Evolutionary conservation across 2,797 vertebrate species (phyloP).

Genomic region (Pitangus sulphuratus): DNA sequence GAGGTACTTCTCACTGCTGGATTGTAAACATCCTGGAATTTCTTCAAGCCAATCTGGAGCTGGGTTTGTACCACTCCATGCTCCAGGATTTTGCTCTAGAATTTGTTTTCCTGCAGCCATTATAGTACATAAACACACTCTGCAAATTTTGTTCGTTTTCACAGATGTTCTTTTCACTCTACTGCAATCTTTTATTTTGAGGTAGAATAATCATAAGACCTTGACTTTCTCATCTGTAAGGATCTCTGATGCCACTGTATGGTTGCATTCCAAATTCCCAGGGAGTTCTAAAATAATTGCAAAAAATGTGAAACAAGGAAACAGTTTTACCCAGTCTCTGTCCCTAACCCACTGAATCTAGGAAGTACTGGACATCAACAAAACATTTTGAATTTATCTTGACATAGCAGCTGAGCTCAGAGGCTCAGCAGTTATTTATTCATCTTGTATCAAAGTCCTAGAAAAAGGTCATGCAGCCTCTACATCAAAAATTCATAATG

Average conservation of each 20-base stretch:
- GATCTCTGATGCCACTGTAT: neutral
- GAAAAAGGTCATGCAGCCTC: slow-evolving; percentile 28
- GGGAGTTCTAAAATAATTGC: neutral
- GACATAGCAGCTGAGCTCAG: slow-evolving; percentile 22
- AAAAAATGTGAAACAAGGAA: neutral
- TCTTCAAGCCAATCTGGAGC: neutral
- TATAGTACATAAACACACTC: neutral
- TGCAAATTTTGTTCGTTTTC: neutral
- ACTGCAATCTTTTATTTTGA: neutral
- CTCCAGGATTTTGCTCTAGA: neutral
- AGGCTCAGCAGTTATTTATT: slow-evolving; percentile 26
- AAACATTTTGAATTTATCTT: slow-evolving; percentile 13
- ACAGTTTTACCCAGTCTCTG: neutral
- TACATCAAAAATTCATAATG: slow-evolving; percentile 11
- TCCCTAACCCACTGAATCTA: neutral
- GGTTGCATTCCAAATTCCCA: neutral
- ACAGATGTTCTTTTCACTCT: neutral
- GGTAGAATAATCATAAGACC: neutral
- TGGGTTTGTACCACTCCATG: neutral
- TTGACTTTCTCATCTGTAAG: neutral
- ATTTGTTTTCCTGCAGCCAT: neutral
- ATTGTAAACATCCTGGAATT: neutral
- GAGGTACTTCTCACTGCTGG: neutral
- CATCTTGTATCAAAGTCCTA: slow-evolving; percentile 27
- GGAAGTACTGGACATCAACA: neutral